Base-by-base conservation (phyloP, 2,797 vertebrate species). In the Ptychobarbus kaznakovi region DNA sequence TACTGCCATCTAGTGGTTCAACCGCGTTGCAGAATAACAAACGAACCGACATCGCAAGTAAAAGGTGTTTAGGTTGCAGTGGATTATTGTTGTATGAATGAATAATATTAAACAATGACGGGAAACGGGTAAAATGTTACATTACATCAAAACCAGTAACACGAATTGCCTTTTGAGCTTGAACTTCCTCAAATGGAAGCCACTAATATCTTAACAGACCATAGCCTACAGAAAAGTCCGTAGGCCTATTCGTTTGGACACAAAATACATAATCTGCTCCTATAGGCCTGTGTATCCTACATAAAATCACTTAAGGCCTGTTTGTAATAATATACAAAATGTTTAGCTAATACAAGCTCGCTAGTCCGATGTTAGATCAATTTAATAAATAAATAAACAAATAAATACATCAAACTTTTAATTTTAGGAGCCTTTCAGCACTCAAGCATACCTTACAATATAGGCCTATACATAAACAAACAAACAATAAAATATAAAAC, bases 1-100 rank as follows among this genome's bases (percentile, higher is more conserved):
- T 49, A 66, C 78, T 66, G 78, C 78, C 78, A 80, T 80, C 78
- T 66, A 80, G 78, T 35, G 78, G 61, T 35, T 18, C 7, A 22
- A 44, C 38, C n/a, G 7, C 13, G 9, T n/a, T 9, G 20, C 75
- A 40, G 12, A 77, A 13, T 16, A 53, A 11, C 32, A 56, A 11
- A 63, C 22, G 12, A 58, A n/a, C 22, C 38, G 2, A 18, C 22
- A 78, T 20, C n/a, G 75, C 56, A 40, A 18, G 22, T 25, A 32
- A 73, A 46, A 38, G 2, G 12, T 22, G 49, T 56, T 49, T 32
- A 28, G 44, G 25, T 28, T 74, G 8, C 46, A 53, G 16, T 35
- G 18, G 25, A 32, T 28, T 73, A 7, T n/a, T 28, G n/a, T 49
- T 49, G 44, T 51, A 35, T 35, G 28, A 53, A 35, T 35, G 28